Evolutionary conservation across 1,140 invertebrate species (phyloP).

Genomic region (Drosophila ercepeae): DNA sequence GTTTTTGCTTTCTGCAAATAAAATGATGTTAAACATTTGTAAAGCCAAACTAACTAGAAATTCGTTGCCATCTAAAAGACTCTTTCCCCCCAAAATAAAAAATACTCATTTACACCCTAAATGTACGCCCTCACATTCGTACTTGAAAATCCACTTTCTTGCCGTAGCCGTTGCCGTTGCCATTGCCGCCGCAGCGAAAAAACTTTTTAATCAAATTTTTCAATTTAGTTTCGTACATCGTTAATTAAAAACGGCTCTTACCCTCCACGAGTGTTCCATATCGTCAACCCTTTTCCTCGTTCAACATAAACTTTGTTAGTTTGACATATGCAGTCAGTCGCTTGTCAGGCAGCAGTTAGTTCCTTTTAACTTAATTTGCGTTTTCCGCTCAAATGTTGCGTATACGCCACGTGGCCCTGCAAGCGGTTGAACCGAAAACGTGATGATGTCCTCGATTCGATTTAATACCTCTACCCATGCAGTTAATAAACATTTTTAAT

Average conservation of each 20-base stretch:
- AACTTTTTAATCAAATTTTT: constrained; percentile 82
- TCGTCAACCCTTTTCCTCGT: constrained; percentile 6
- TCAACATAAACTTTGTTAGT: constrained; percentile 35
- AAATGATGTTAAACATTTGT: constrained; percentile 80
- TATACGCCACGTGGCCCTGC: constrained; percentile 41
- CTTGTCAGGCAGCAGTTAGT: constrained; percentile 36
- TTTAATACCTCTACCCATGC: neutral
- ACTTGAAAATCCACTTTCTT: constrained; percentile 77
- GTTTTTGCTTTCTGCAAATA: constrained; percentile 62
- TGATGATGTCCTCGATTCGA: neutral
- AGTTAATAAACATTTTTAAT: too few relatives aligned
- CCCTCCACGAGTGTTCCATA: constrained; percentile 1
- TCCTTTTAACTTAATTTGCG: constrained; percentile 57
- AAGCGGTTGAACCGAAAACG: constrained; percentile 1
- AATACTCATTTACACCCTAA: neutral
- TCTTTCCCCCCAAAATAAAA: constrained; percentile 2
- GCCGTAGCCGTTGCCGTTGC: constrained; percentile 23
- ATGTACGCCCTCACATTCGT: constrained; percentile 25
- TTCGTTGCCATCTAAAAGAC: constrained; percentile 31
- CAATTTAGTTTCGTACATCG: constrained; percentile 73
- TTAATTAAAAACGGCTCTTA: constrained; percentile 67
- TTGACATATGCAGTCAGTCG: constrained; percentile 45
- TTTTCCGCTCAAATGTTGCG: constrained; percentile 45
- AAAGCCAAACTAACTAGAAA: constrained; percentile 77
- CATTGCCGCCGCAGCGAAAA: constrained; percentile 23